Evolutionary conservation across 2,888 invertebrate genomes (phyloP).

Genomic region (Ormyrus rosae): DNA sequence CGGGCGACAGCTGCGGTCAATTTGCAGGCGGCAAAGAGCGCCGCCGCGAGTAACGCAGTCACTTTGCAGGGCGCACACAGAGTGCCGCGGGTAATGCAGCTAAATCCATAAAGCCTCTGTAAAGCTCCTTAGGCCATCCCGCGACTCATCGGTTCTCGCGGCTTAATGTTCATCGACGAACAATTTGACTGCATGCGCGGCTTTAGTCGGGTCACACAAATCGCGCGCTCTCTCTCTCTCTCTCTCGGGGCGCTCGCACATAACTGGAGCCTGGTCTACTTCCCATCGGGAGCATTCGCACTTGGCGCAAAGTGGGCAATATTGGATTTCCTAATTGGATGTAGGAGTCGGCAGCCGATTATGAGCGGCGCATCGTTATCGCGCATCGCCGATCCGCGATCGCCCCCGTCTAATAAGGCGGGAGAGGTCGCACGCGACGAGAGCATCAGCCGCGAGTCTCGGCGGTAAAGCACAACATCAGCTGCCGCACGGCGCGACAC

Average conservation of each 20-base stretch:
- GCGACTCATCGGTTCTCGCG: no score
- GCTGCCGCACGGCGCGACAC: no score
- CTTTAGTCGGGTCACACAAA: neutral
- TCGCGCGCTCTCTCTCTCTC: neutral
- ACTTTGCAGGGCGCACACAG: no score
- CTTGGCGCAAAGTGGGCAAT: constrained; percentile 11
- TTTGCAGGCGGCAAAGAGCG: no score
- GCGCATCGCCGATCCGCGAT: neutral
- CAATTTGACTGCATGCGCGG: no score
- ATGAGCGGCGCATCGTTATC: neutral
- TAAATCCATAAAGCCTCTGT: no score
- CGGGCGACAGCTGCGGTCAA: no score
- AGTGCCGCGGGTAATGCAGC: no score
- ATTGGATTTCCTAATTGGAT: constrained; percentile 49
- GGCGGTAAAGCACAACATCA: neutral
- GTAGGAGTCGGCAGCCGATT: constrained; percentile 3
- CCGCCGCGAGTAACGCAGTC: no score
- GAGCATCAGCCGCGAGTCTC: no score
- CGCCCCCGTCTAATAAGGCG: neutral
- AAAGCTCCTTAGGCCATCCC: no score
- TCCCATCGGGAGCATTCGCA: constrained; percentile 31
- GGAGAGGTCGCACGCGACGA: neutral
- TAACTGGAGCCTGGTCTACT: constrained; percentile 23
- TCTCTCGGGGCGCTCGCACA: neutral
- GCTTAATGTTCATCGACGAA: no score